A percentile compares a stretch with the other conserved stretches of the same genome.
phyloP scores from a whole-genome alignment of 2,797 vertebrate genomes.

The Schizothorax lantsangensis region DNA sequence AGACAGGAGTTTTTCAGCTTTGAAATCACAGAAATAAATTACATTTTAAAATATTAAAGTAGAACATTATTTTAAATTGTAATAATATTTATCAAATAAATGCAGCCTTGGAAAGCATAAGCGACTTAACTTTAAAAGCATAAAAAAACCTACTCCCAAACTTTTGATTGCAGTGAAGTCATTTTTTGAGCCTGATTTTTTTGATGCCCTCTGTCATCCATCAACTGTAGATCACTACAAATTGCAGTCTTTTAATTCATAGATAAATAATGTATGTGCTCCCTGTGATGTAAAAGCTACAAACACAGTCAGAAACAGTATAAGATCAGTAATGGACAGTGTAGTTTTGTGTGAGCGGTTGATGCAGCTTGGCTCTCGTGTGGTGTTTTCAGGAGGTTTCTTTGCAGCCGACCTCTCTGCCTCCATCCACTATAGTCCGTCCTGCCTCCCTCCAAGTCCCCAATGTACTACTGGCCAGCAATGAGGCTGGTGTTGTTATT shows the following conservation, averaged over 20 bases:
- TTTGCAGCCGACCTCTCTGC: conserved; percentile 93
- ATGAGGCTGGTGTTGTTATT: conserved; percentile 98
- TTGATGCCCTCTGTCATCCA: neutral
- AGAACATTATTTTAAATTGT: neutral
- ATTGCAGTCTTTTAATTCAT: no score
- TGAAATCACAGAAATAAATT: neutral
- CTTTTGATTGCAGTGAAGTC: neutral
- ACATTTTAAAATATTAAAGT: neutral
- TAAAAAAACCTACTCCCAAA: neutral
- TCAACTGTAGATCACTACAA: neutral
- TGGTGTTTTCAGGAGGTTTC: conserved; percentile 92
- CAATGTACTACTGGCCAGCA: conserved; percentile 96
- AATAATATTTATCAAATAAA: neutral
- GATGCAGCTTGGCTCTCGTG: conserved; percentile 77
- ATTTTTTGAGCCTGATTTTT: neutral
- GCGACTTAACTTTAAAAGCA: neutral
- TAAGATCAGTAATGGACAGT: neutral
- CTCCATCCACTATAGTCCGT: conserved; percentile 96
- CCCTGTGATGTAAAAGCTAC: neutral
- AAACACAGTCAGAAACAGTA: neutral
- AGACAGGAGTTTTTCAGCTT: neutral
- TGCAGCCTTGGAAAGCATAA: neutral
- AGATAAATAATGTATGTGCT: neutral
- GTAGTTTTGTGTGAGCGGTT: conserved; percentile 59
- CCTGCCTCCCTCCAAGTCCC: conserved; percentile 97